Percentiles rank a stretch among this genome's conserved stretches.
These are phyloP conservation scores for Rhagonycha lutea DNA, from an alignment of 2,888 invertebrate species.

Conservation along the genomic window DNA sequence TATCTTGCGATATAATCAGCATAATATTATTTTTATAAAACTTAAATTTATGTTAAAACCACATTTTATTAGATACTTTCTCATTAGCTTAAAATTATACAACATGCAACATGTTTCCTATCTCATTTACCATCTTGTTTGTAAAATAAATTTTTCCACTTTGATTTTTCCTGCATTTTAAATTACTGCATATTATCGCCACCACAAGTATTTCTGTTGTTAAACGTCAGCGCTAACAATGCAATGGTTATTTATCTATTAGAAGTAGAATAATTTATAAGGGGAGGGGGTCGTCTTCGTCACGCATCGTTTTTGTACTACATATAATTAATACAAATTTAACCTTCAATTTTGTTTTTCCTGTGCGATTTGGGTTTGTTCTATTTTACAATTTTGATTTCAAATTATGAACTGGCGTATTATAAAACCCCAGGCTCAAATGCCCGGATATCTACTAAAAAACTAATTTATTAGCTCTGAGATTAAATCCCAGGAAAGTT, in stretches of 20 bases:
- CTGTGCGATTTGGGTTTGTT: no score
- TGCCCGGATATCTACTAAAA: no score
- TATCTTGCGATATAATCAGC: background rate
- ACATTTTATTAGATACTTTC: conserved; percentile 1
- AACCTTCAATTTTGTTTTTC: no score
- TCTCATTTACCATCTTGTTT: background rate
- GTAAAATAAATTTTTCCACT: background rate
- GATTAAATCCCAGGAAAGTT: no score
- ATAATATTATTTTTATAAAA: background rate
- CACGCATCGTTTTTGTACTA: no score
- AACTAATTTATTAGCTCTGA: no score
- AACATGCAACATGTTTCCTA: background rate
- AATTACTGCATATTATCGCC: background rate
- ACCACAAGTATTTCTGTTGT: background rate
- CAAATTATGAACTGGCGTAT: no score
- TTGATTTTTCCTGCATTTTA: background rate
- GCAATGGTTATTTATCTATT: background rate
- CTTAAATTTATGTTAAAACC: background rate
- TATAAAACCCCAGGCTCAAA: no score
- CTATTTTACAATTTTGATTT: no score
- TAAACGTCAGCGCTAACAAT: no score
- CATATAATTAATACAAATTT: no score
- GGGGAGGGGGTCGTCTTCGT: no score
- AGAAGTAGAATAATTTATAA: background rate
- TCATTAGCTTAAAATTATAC: background rate